Evolutionary conservation across 2,888 invertebrate species (phyloP).

Genomic region (Dysmachus trigonus): DNA sequence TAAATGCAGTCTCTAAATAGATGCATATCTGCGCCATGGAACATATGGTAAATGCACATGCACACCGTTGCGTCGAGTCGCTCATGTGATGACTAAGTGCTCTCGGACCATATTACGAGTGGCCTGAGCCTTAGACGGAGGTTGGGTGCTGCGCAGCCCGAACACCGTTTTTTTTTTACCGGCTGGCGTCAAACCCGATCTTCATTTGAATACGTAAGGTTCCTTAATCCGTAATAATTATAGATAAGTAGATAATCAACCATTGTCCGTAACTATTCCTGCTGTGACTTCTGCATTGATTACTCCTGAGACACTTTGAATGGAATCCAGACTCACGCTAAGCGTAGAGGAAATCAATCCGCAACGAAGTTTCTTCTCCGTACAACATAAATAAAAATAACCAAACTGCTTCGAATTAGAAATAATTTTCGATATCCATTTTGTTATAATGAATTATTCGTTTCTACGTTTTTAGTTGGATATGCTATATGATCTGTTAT

Average conservation of each 20-base stretch:
- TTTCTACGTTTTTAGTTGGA: background rate
- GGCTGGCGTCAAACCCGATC: background rate
- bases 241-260: background rate
- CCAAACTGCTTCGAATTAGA: background rate
- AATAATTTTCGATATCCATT: background rate
- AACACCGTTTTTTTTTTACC: background rate
- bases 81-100: background rate
- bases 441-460: no score
- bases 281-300: background rate
- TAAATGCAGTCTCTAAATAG: conserved; percentile 4
- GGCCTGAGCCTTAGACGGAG: background rate
- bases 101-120: background rate
- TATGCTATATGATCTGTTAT: no score
- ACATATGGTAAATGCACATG: conserved; percentile 35
- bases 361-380: background rate
- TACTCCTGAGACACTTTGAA: background rate
- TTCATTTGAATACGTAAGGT: background rate
- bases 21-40: background rate
- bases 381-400: background rate
- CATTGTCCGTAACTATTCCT: background rate
- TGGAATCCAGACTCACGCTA: background rate
- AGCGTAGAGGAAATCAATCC: background rate
- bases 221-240: background rate
- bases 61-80: background rate
- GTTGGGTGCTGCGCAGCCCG: background rate